phyloP scores from a whole-genome alignment of 2,113 vertebrate species.

The Megaleporinus macrocephalus region DNA sequence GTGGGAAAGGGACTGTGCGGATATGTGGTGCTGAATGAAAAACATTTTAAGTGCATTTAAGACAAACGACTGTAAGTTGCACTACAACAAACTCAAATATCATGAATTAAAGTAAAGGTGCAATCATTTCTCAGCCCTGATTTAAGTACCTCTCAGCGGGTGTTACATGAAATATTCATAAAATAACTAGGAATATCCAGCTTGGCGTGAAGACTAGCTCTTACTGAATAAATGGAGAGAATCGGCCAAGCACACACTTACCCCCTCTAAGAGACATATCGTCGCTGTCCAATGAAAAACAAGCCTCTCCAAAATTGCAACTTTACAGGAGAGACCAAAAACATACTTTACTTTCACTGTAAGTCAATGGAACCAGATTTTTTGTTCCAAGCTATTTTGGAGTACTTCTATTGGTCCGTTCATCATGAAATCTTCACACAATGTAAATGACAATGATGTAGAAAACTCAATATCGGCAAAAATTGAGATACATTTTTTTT shows the following conservation, averaged over 20 bases:
- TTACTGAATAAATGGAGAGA: neutral
- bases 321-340: too few species aligned
- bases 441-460: too few species aligned
- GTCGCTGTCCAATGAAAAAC: too few species aligned
- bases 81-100: neutral
- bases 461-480: too few species aligned
- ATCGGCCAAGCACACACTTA: neutral
- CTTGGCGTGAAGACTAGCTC: neutral
- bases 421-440: too few species aligned
- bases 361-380: too few species aligned
- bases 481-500: too few species aligned
- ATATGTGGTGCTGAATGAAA: neutral
- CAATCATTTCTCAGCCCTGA: neutral
- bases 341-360: too few species aligned
- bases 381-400: too few species aligned
- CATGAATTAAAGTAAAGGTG: conserved; percentile 29
- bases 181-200: neutral
- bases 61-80: conserved; percentile 21
- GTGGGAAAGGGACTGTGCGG: conserved; percentile 7
- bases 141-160: neutral
- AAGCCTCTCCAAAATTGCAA: too few species aligned
- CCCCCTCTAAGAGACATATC: neutral
- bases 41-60: neutral
- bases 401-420: too few species aligned
- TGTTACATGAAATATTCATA: conserved; percentile 1